These are phyloP conservation scores for Vipera latastei DNA, from an alignment of 2,797 vertebrate species.

Conservation along the genomic window DNA sequence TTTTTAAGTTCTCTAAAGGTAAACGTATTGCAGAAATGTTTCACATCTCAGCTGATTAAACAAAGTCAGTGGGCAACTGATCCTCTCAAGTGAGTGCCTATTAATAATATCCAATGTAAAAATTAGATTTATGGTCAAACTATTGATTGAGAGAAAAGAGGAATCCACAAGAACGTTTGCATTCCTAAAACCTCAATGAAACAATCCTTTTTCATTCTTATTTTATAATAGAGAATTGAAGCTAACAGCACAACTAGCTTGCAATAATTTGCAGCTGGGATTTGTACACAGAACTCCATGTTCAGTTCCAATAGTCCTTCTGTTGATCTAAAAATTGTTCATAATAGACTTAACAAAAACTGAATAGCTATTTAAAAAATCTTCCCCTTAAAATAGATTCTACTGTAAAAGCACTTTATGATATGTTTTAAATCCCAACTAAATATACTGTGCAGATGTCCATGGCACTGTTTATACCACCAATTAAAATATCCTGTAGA, in stretches of 20 bases:
- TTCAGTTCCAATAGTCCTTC: not conserved
- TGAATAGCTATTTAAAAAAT: not conserved
- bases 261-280: not conserved
- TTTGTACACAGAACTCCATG: not conserved
- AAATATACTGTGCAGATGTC: not conserved
- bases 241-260: not conserved
- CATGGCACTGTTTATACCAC: not conserved
- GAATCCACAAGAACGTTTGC: not conserved
- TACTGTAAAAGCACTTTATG: not conserved
- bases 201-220: not conserved
- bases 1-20: not conserved
- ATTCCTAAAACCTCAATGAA: not conserved
- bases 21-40: not conserved
- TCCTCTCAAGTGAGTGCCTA: not conserved
- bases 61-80: not conserved
- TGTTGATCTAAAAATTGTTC: slow-evolving; percentile 9
- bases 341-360: slow-evolving; percentile 1
- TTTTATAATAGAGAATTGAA: not conserved
- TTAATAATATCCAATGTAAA: not conserved
- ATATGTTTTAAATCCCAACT: not conserved
- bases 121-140: not conserved
- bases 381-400: not conserved
- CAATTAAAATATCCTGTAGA: slow-evolving; percentile 1
- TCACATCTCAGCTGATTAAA: not conserved
- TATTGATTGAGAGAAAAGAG: not conserved